These are phyloP conservation scores for Craterocephalus amniculus DNA, from an alignment of 2,797 vertebrate genomes.

Conservation along the genomic window DNA sequence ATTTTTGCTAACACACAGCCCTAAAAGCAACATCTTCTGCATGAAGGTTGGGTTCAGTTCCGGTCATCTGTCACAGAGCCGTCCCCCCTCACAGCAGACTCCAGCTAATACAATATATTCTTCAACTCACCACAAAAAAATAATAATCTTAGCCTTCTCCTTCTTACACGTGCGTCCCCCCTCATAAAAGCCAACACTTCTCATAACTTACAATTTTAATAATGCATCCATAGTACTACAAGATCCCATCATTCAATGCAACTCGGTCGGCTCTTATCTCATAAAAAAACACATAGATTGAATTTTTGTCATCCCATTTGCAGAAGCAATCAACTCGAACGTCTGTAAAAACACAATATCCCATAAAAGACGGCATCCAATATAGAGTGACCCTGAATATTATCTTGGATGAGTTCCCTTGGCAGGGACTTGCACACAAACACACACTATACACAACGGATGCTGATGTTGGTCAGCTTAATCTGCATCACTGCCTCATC, in stretches of 20 bases:
- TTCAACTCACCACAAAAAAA: constrained; percentile 6
- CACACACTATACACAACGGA: constrained; percentile 1
- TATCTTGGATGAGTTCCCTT: constrained; percentile 8
- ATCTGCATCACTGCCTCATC: background rate
- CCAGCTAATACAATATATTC: constrained; percentile 3
- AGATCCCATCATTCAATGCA: constrained; percentile 48
- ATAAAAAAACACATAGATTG: constrained; percentile 61
- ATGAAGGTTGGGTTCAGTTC: constrained; percentile 12
- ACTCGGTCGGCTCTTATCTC: constrained; percentile 23
- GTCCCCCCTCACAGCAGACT: constrained; percentile 10
- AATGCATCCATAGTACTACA: constrained; percentile 39
- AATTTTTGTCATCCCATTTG: constrained; percentile 52
- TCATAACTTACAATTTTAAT: constrained; percentile 30
- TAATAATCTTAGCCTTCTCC: background rate
- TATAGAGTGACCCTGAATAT: constrained; percentile 50
- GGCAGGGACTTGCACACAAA: background rate
- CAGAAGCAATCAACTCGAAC: constrained; percentile 64
- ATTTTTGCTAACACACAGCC: too few species aligned
- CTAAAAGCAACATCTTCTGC: background rate
- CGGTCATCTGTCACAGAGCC: background rate
- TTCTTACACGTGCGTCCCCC: constrained; percentile 1
- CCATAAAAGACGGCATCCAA: constrained; percentile 51
- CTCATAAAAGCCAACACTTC: background rate
- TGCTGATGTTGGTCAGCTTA: constrained; percentile 13
- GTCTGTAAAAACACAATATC: constrained; percentile 45